These are phyloP conservation scores for Doris montereyensis DNA, from an alignment of 2,888 invertebrate genomes.

Conservation along the genomic window DNA sequence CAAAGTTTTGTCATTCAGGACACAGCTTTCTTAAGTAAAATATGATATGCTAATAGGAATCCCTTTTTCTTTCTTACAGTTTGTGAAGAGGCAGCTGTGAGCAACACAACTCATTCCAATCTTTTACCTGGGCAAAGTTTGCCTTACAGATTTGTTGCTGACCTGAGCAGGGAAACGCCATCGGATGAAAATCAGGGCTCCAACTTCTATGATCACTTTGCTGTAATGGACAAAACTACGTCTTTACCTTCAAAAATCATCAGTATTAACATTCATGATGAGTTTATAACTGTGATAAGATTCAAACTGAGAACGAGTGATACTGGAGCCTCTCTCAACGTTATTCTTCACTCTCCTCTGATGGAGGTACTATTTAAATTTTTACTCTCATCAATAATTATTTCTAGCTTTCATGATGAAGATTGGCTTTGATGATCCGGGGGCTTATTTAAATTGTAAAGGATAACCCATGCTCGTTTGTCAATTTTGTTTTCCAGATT, in stretches of 20 bases:
- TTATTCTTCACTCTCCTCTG: no score
- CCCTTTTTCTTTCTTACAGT: conserved; percentile 12
- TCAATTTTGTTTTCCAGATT: no score
- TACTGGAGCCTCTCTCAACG: conserved; percentile 32
- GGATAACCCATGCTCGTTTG: no score
- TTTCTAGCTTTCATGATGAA: no score
- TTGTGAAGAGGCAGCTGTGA: not conserved
- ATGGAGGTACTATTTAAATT: no score
- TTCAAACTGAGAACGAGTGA: conserved; percentile 29
- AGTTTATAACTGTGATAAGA: not conserved
- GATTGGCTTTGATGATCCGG: no score
- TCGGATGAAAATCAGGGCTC: conserved; percentile 20
- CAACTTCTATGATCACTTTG: conserved; percentile 36
- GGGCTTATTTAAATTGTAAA: no score
- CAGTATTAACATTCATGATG: not conserved
- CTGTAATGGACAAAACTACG: not conserved
- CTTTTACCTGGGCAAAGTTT: not conserved
- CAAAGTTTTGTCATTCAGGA: no score
- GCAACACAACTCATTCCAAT: not conserved
- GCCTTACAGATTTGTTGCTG: conserved; percentile 12
- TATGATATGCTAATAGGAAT: no score
- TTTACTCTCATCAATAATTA: no score
- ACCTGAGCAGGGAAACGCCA: conserved; percentile 36
- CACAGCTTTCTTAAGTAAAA: no score
- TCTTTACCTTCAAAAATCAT: conserved; percentile 8